phyloP scores from a whole-genome alignment of 2,888 invertebrate species.

The Flabesymbios commensalis region DNA sequence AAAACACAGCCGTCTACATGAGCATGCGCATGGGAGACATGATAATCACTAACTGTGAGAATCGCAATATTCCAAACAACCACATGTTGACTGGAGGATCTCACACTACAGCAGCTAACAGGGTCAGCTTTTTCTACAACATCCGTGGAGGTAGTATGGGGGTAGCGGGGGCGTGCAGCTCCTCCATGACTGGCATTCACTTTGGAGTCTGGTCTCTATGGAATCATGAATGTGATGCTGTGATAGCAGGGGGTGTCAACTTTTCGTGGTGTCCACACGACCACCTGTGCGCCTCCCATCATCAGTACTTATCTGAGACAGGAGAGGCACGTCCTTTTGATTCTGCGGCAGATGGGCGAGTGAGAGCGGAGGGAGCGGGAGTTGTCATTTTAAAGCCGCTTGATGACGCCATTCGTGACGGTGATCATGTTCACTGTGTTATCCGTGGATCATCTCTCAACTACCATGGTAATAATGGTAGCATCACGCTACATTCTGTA shows the following conservation, averaged over 20 bases:
- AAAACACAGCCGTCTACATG: conserved; percentile 24
- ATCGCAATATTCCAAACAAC: conserved; percentile 18
- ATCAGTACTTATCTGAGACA: conserved; percentile 49
- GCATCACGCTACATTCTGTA: conserved; percentile 40
- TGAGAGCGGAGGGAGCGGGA: conserved; percentile 54
- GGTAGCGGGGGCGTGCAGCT: conserved; percentile 50
- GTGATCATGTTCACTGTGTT: conserved; percentile 38
- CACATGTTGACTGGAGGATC: conserved; percentile 27
- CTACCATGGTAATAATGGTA: conserved; percentile 50
- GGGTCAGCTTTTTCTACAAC: conserved; percentile 45
- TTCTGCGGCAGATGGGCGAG: conserved; percentile 53
- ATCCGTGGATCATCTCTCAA: conserved; percentile 44
- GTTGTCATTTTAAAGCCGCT: conserved; percentile 49
- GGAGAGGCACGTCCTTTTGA: conserved; percentile 54
- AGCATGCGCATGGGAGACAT: conserved; percentile 25
- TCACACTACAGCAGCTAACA: conserved; percentile 36
- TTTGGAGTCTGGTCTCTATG: conserved; percentile 22
- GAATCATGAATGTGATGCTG: conserved; percentile 31
- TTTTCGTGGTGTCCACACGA: conserved; percentile 44
- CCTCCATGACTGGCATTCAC: conserved; percentile 31
- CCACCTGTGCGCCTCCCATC: conserved; percentile 40
- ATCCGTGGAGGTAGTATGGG: conserved; percentile 46
- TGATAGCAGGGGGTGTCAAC: conserved; percentile 48
- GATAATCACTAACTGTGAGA: conserved; percentile 8
- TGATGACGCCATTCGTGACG: conserved; percentile 28